Conservation (phyloP, 1,140 invertebrate species). For the Tetramorium simillimum region DNA sequence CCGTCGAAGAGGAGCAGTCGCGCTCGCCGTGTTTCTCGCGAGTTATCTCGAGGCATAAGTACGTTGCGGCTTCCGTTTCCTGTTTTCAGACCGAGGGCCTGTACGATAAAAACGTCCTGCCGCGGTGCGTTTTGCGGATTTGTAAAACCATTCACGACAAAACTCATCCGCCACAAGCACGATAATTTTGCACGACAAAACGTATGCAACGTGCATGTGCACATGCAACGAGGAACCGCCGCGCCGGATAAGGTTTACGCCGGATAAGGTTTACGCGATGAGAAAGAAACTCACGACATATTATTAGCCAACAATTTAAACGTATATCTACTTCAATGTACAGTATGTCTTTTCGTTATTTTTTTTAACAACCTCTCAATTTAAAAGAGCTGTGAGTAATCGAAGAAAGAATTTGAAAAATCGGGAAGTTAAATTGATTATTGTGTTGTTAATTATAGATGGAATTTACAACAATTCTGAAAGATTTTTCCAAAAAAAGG, state of each 20-base stretch:
- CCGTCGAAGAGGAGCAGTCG: conserved; percentile 24
- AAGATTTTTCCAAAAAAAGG: neutral
- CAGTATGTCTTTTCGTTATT: neutral
- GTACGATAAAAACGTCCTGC: conserved; percentile 69
- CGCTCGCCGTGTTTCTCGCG: conserved; percentile 46
- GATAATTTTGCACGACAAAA: neutral
- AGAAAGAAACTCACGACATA: neutral
- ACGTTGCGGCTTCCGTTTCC: conserved; percentile 75
- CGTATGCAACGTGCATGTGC: conserved; percentile 28
- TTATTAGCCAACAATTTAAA: neutral
- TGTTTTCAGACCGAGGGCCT: conserved; percentile 63
- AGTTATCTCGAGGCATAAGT: conserved; percentile 67
- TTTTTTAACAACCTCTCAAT: neutral
- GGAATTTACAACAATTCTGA: neutral
- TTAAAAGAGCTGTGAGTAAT: neutral
- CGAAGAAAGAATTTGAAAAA: neutral
- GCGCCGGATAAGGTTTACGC: neutral
- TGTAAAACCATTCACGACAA: neutral
- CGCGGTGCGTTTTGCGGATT: neutral
- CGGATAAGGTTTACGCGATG: neutral
- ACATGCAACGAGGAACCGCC: conserved; percentile 25
- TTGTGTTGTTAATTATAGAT: neutral
- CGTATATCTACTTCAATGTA: neutral
- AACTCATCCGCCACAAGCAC: neutral
- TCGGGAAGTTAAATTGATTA: neutral